Evolutionary conservation across 2,113 vertebrate genomes (phyloP).

Genomic region (Geococcyx californianus): DNA sequence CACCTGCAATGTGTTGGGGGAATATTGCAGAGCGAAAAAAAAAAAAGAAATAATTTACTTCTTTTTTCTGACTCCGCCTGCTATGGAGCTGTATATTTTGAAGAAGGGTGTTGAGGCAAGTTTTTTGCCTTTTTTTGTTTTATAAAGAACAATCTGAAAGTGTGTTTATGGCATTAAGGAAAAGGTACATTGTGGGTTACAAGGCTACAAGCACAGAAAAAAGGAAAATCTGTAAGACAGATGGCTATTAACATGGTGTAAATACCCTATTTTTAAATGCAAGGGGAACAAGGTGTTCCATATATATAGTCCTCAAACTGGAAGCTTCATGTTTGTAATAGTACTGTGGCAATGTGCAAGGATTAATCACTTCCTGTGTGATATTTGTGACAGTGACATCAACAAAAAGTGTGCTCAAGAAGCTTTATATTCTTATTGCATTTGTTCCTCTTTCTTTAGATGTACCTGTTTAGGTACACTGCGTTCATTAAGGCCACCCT

Average conservation of each 20-base stretch:
- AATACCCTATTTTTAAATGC: conserved; percentile 29
- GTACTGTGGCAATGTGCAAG: neutral
- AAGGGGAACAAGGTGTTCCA: conserved; percentile 6
- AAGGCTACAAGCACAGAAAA: conserved; percentile 22
- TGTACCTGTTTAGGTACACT: neutral
- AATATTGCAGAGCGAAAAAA: conserved; percentile 67
- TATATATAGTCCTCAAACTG: conserved; percentile 6
- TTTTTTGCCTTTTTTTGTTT: neutral
- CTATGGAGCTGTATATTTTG: conserved; percentile 28
- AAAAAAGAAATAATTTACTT: conserved; percentile 44
- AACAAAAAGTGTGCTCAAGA: neutral
- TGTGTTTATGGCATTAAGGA: conserved; percentile 67
- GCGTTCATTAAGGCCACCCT: neutral
- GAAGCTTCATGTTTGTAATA: neutral
- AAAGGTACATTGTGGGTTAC: conserved; percentile 50
- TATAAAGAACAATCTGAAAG: conserved; percentile 8
- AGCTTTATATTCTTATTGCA: neutral
- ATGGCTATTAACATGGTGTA: conserved; percentile 26
- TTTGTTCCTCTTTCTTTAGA: neutral
- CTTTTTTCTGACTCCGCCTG: conserved; percentile 60
- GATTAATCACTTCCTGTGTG: neutral
- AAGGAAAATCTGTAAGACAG: conserved; percentile 57
- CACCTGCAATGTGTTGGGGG: conserved; percentile 76
- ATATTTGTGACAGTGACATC: neutral
- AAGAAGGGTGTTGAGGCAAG: neutral